Conservation (phyloP, 2,888 invertebrate genomes). For the Lampropteryx suffumata region DNA sequence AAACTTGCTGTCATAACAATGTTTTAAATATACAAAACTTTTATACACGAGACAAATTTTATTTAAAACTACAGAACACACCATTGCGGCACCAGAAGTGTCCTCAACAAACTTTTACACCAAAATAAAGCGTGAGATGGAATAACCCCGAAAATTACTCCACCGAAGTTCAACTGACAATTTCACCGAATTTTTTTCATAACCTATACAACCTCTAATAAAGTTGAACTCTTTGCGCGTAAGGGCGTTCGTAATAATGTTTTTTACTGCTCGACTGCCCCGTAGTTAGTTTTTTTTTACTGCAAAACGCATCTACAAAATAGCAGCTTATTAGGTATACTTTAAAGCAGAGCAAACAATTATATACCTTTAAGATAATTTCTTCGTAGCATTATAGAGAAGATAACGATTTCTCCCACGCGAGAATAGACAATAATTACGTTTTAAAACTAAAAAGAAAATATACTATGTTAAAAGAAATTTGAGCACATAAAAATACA, state of each 20-base stretch:
- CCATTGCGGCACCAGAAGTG: conserved; percentile 26
- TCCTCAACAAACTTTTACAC: conserved; percentile 33
- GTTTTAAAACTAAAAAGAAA: no score
- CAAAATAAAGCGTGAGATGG: conserved; percentile 36
- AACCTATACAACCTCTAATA: conserved; percentile 50
- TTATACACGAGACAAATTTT: conserved; percentile 14
- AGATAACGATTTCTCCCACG: no score
- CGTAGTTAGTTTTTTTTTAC: conserved; percentile 36
- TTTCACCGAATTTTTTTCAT: conserved; percentile 48
- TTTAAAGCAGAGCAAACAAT: no score
- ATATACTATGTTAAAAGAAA: no score
- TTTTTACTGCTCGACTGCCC: conserved; percentile 45
- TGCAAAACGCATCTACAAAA: conserved; percentile 32
- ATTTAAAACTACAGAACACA: conserved; percentile 19
- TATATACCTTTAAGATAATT: no score
- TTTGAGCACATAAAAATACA: no score
- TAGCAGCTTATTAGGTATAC: conserved; percentile 29
- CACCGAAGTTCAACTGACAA: conserved; percentile 41
- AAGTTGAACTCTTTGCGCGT: conserved; percentile 51
- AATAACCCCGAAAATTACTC: conserved; percentile 44
- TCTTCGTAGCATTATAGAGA: no score
- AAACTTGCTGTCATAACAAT: no score
- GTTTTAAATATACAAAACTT: conserved; percentile 7
- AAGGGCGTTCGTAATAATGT: conserved; percentile 52
- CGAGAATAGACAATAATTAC: no score